phyloP scores from a whole-genome alignment of 2,113 vertebrate genomes.

The Colaptes auratus region DNA sequence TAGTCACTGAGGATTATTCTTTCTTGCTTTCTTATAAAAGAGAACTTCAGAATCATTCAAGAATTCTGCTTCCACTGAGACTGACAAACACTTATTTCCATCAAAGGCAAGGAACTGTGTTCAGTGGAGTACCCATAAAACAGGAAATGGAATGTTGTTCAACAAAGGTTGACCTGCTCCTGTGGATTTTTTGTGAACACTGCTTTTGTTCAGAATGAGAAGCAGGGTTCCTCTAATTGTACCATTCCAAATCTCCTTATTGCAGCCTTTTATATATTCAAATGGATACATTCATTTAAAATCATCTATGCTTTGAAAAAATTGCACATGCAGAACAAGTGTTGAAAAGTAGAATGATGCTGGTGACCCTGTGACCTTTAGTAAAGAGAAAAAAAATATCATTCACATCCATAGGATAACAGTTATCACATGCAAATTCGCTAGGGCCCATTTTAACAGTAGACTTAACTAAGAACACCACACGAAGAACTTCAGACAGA shows the following conservation, averaged over 20 bases:
- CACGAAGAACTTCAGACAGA: fast-evolving
- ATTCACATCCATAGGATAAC: neutral
- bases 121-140: neutral
- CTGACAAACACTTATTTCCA: slow-evolving; percentile 8
- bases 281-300: neutral
- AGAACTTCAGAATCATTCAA: slow-evolving; percentile 11
- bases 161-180: slow-evolving; percentile 12
- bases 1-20: slow-evolving; percentile 14
- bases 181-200: neutral
- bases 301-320: neutral
- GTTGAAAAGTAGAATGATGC: neutral
- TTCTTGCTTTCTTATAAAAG: slow-evolving; percentile 40
- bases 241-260: neutral
- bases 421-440: neutral
- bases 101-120: slow-evolving; percentile 1
- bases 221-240: slow-evolving; percentile 42
- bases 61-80: slow-evolving; percentile 26
- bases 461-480: neutral
- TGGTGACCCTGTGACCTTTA: neutral
- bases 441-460: neutral
- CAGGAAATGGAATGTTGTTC: slow-evolving; percentile 39
- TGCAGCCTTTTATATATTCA: neutral
- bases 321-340: neutral
- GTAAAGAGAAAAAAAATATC: neutral
- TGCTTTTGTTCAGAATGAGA: slow-evolving; percentile 28